Evolutionary conservation across 2,888 invertebrate species (phyloP).

Genomic region (Phyto melanocephala): DNA sequence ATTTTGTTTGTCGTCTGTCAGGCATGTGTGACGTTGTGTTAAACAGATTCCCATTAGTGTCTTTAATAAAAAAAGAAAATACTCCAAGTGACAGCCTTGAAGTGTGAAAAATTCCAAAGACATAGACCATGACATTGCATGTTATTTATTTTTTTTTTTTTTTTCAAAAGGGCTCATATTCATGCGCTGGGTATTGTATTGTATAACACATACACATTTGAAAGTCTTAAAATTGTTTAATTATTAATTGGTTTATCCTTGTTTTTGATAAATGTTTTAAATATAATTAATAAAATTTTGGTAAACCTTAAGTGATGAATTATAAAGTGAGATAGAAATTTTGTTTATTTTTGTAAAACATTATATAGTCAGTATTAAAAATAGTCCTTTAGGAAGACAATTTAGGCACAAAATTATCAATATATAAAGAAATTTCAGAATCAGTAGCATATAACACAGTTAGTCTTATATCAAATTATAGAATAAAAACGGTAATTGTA

Average conservation of each 20-base stretch:
- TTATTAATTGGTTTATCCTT: constrained; percentile 16
- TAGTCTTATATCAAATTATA: no score
- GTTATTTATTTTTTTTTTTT: constrained; percentile 15
- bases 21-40: constrained; percentile 63
- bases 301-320: not conserved
- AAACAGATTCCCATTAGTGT: constrained; percentile 66
- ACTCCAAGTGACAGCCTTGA: constrained; percentile 59
- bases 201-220: not conserved
- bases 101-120: constrained; percentile 62
- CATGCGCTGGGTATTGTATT: not conserved
- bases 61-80: constrained; percentile 45
- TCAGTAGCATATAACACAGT: no score
- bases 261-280: constrained; percentile 35
- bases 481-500: no score
- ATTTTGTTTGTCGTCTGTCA: constrained; percentile 47
- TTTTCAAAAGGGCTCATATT: constrained; percentile 2
- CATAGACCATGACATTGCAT: constrained; percentile 58
- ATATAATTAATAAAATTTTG: not conserved
- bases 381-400: no score
- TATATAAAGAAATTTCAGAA: no score
- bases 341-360: not conserved
- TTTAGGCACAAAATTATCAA: no score
- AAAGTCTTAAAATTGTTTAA: not conserved
- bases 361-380: no score
- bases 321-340: not conserved